Evolutionary conservation across 2,888 invertebrate species (phyloP), one percentile per base, ranked within the genome.

Genomic region (Oscheius sp.): DNA sequence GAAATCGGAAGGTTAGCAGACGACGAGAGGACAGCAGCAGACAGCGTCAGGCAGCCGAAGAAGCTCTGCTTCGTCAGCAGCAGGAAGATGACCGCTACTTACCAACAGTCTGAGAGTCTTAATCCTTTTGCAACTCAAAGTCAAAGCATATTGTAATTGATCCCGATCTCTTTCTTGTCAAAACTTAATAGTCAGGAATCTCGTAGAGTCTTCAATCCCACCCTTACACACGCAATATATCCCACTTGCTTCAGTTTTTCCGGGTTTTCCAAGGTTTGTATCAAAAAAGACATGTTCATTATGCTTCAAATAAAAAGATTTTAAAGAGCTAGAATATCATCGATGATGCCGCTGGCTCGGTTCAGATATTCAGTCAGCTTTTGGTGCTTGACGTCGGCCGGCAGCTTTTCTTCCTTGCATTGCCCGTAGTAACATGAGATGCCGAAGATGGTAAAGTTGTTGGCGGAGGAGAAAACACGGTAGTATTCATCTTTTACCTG

Each of bases 41-140:
- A 33, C 76, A 76, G 62, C 74, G 77, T 2, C 79, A 78, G 33
- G 78, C 75, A 11, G 81, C 83, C 1, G 63, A 79, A n/a, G 78
- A 81, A 59, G 77, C 79, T 0, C 68, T 83, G 70, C 79, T 83
- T 4, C 55, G 76, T n/a, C 79, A 80, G 57, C 70, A 76, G 73
- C 76, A 76, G 1, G 83, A 81, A 47, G 83, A 83, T 35, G 83
- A 83, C 68, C 68, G 80, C 32, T 83, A 81, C 58, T 53, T 83
- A 11, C 81, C 83, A 11, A 77, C 80, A 1, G 78, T 77, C 0
- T 80, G 51, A 63, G 74, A 66, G 70, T 60, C 2, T 29, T 73
- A 73, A 60, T 35, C 55, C 32, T 29, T 11, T 59, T 13, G 10
- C n/a, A 58, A 58, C 35, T 59, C 5, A 13, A 59, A 35, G 35